Evolutionary conservation across 1,140 invertebrate genomes (phyloP), one percentile per base, ranked within the genome.

Genomic region (Araneus ventricosus): DNA sequence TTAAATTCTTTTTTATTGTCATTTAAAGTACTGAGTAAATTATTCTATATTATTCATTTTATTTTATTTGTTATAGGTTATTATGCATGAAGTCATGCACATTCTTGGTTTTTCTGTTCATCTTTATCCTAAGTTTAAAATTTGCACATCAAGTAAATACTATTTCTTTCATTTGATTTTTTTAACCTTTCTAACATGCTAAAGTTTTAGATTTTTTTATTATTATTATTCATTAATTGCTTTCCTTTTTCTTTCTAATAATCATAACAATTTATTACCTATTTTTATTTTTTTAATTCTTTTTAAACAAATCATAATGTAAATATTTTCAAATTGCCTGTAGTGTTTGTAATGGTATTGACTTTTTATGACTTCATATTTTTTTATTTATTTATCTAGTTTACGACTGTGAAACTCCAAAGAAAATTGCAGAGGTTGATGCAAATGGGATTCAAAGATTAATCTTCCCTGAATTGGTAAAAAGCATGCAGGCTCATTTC

Each of bases 31-130:
- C 45, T 17, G 2, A 14, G 45, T 14, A 3, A 2, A 0, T 14
- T 52, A 14, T 52, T 52, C 2, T 10, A 45, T 45, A 8, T 45
- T 45, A n/a, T n/a, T n/a, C n/a, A 45, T 45, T n/a, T 80, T 80
- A 24, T n/a, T 67, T 59, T 63, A 30, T 82, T 41, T 84, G 27
- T 37, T 27, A 2, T 45, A 91, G 57, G 79, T 82, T 4, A 84
- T 91, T 20, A 91, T 84, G 30, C 89, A 91, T 91, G 89, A 91
- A 41, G 24, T 91, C 24, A 80, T 91, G 27, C 89, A 91, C 67
- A 91, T 91, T 27, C 89, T 91, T n/a, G 89, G 89, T 37, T 91
- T 91, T 30, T 91, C 89, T 2, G 20, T 24, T 17, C 89, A 91
- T 27, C 89, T 91, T 10, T 91, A 27, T 84, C 59, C 79, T 3